Base-by-base conservation (phyloP, 1,140 invertebrate genomes). In the Heterodera schachtii region DNA sequence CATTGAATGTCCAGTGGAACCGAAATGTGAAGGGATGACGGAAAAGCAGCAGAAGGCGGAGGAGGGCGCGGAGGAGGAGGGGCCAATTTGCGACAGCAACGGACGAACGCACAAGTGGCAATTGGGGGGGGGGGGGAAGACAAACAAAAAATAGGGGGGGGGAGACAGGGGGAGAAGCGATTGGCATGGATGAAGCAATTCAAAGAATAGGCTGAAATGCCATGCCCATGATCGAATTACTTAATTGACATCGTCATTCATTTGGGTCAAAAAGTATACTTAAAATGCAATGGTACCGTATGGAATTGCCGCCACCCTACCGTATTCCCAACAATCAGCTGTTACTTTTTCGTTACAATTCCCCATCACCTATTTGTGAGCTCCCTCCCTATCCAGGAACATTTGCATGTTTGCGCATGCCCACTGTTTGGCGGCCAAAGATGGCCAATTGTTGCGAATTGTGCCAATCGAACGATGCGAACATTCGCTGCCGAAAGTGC, bases 391-490 rank as follows among this genome's bases (percentile, higher is more conserved):
- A 81, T 89, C 44, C 70, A 87, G 86, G 49, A 88, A 84, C 75
- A 76, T 81, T 9, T 88, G 87, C 75, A 31, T 80, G 44, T 88
- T 88, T 57, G 82, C 87, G 7, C 82, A 83, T 73, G 86, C 84
- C 6, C 82, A 88, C 69, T 88, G 87, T 71, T 60, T 88, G 21
- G 87, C 87, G 43, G 87, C 87, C 6, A 80, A 82, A 74, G 47
- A 77, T 71, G 86, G 86, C n/a, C 64, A 80, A 60, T 76, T 82
- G 52, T 71, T 88, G 41, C 80, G 81, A 7, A 81, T 84, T 47
- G 78, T 88, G 21, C 57, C 78, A 21, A 81, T 83, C 41, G 86
- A 87, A 69, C 74, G 76, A 43, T 87, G 86, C 66, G 21, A 70
- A 71, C 11, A 47, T 13, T 9, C n/a, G 60, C 31, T 31, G 60